phyloP scores from a whole-genome alignment of 2,888 invertebrate genomes.

The Endotricha flammealis region DNA sequence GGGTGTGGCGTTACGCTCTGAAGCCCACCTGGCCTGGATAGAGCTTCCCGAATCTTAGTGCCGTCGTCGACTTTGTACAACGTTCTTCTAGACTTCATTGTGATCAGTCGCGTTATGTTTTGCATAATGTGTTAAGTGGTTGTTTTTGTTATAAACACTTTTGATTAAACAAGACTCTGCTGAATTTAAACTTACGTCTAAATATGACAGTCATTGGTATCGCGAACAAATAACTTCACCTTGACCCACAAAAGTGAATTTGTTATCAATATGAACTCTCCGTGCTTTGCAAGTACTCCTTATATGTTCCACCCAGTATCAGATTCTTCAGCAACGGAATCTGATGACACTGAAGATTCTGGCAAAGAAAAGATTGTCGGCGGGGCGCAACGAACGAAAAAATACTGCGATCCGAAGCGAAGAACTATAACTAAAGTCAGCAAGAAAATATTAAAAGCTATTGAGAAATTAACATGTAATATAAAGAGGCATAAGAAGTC shows the following conservation, averaged over 20 bases:
- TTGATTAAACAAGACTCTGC: no score
- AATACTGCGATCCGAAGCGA: constrained; percentile 66
- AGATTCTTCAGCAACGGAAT: constrained; percentile 67
- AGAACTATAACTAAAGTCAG: constrained; percentile 74
- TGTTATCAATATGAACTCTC: constrained; percentile 61
- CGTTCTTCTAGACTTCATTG: constrained; percentile 45
- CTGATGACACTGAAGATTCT: constrained; percentile 62
- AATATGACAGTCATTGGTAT: no score
- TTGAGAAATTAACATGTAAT: constrained; percentile 66
- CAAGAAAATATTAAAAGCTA: constrained; percentile 65
- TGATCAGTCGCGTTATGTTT: constrained; percentile 38
- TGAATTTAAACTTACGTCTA: no score
- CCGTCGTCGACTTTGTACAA: constrained; percentile 47
- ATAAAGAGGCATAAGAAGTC: constrained; percentile 51
- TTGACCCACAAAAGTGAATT: no score
- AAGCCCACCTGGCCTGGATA: constrained; percentile 40
- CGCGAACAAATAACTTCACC: no score
- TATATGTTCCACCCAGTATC: constrained; percentile 68
- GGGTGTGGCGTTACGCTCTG: constrained; percentile 59
- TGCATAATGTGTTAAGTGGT: no score
- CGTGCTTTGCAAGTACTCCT: constrained; percentile 58
- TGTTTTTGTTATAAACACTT: no score
- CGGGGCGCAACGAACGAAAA: constrained; percentile 55
- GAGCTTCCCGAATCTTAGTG: constrained; percentile 47
- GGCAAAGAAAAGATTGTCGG: constrained; percentile 58